Evolutionary conservation across 1,140 invertebrate species (phyloP), one percentile per base, ranked within the genome.

Genomic region (Eriosoma lanigerum): DNA sequence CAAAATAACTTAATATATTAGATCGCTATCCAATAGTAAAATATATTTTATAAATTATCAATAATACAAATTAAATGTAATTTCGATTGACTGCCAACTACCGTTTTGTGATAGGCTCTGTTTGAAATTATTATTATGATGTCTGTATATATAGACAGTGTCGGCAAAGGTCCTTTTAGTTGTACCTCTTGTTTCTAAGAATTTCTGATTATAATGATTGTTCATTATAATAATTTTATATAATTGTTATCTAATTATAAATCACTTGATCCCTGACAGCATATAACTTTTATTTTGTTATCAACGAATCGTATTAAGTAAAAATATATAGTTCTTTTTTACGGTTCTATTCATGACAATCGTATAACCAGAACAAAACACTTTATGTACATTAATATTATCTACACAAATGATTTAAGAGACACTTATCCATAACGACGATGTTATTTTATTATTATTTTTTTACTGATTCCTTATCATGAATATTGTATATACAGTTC

Each of bases 201-300:
- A 68, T 26, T 48, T 12, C 15, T 48, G 32, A 68, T 68, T 68
- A 68, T 38, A n/a, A 17, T 48, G 38, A 68, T 68, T 26, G 44
- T 68, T 68, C 66, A 68, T 68, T 68, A 68, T 48, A 24, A 68
- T 29, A 52, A 72, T 50, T 50, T 52, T 72, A 24, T 72, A 24
- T 72, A 72, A 72, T 52, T 72, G 48, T 72, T 52, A 72, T 72
- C 68, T 72, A 72, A 72, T 72, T 72, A 72, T 52, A 72, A 72
- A 72, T 72, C 68, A 72, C 68, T 72, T 72, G 68, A 52, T 72
- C 68, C 46, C 26, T 29, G 68, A 72, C 46, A 19, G 48, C 48
- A 72, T 29, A 52, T 48, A 52, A 70, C 46, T 52, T 72, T 26
- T 32, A 62, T 52, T 72, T 52, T 29, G 17, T 72, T 52, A 72